Conservation (phyloP, 2,888 invertebrate genomes). For the Apomyelois bistriatella region DNA sequence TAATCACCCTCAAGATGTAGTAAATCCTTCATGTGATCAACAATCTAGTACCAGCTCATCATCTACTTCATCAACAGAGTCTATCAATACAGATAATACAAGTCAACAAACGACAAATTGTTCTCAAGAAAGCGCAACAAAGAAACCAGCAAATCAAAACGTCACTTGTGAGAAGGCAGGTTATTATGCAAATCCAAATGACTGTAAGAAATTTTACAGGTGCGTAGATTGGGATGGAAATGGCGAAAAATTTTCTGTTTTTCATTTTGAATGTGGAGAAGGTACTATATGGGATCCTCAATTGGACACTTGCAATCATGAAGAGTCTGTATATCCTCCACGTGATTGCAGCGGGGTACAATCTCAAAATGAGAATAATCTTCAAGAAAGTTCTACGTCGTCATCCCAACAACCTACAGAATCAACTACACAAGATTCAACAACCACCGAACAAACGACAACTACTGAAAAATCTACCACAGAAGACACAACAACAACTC, state of each 20-base stretch:
- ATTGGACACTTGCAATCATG: constrained; percentile 83
- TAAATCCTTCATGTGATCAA: constrained; percentile 50
- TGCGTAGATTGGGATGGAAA: constrained; percentile 82
- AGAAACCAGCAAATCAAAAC: constrained; percentile 43
- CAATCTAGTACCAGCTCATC: constrained; percentile 25
- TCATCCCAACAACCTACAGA: constrained; percentile 19
- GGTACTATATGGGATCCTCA: constrained; percentile 87
- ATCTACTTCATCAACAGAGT: constrained; percentile 23
- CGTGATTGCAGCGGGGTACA: constrained; percentile 60
- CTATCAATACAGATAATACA: constrained; percentile 14
- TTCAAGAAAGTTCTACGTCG: constrained; percentile 19
- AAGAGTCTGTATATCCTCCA: constrained; percentile 82
- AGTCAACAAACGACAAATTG: constrained; percentile 22
- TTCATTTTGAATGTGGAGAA: constrained; percentile 83
- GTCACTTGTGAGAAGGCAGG: constrained; percentile 79
- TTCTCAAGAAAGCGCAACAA: constrained; percentile 33
- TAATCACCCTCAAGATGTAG: constrained; percentile 67
- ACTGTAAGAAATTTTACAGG: constrained; percentile 84
- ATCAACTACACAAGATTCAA: constrained; percentile 24
- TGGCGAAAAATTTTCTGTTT: constrained; percentile 79
- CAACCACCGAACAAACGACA: constrained; percentile 28
- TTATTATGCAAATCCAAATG: constrained; percentile 79
- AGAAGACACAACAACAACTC: constrained; percentile 26
- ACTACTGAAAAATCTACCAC: constrained; percentile 29
- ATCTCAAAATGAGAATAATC: constrained; percentile 42